These are phyloP conservation scores for Scomber colias DNA, from an alignment of 2,113 vertebrate genomes.

Conservation along the genomic window DNA sequence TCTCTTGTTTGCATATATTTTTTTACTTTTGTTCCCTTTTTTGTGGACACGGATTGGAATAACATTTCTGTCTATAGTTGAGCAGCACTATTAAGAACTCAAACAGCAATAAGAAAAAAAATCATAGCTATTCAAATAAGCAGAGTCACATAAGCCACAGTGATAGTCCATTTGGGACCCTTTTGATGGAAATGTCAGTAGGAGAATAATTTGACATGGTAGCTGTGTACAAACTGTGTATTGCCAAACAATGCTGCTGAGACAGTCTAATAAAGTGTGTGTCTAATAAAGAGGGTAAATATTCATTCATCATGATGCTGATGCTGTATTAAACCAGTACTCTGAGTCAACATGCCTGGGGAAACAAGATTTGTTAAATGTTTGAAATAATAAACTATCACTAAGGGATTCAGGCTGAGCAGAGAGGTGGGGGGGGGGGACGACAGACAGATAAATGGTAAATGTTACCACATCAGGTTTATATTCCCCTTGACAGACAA, in stretches of 20 bases:
- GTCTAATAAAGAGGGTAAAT: conserved; percentile 1
- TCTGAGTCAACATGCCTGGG: conserved; percentile 19
- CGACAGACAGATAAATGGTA: conserved; percentile 17
- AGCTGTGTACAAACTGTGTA: conserved; percentile 2
- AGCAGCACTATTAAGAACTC: too few species aligned
- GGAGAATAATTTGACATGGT: background rate
- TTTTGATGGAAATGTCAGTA: conserved; percentile 34
- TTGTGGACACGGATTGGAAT: too few species aligned
- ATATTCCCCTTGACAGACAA: conserved; percentile 16
- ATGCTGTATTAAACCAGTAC: conserved; percentile 6
- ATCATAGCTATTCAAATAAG: background rate
- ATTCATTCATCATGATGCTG: background rate
- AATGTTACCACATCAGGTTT: conserved; percentile 10
- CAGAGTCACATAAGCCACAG: background rate
- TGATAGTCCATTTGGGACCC: background rate
- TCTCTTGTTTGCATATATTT: too few species aligned
- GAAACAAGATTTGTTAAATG: conserved; percentile 27
- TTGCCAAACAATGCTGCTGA: background rate
- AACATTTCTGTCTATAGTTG: too few species aligned
- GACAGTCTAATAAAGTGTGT: background rate
- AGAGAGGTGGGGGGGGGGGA: background rate
- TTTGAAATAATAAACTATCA: conserved; percentile 1
- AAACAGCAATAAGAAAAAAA: too few species aligned
- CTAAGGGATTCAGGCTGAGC: background rate
- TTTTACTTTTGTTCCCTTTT: too few species aligned